These are phyloP conservation scores for Solen grandis DNA, from an alignment of 1,140 invertebrate species.

Conservation along the genomic window DNA sequence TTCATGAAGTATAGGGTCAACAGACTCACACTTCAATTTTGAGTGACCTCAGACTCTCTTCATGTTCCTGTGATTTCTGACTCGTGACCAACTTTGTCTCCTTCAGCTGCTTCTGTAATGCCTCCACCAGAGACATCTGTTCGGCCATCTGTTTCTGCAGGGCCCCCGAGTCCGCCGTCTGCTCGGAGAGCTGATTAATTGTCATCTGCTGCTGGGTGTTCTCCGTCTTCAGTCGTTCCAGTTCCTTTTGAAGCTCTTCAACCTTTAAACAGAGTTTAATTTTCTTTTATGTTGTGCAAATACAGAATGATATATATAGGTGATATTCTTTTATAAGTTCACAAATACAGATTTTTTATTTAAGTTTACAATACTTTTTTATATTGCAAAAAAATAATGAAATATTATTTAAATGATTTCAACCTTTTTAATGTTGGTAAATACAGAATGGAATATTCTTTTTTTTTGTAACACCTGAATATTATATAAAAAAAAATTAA, in stretches of 20 bases:
- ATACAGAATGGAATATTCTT: too few species aligned
- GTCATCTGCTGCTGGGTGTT: constrained; percentile 62
- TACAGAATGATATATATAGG: too few species aligned
- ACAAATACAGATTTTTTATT: too few species aligned
- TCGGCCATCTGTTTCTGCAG: constrained; percentile 75
- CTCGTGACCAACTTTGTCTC: constrained; percentile 65
- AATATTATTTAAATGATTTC: too few species aligned
- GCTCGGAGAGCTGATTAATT: constrained; percentile 71
- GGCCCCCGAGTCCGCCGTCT: constrained; percentile 78
- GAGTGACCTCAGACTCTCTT: constrained; percentile 11
- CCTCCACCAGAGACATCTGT: constrained; percentile 77
- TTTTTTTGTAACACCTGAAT: too few species aligned
- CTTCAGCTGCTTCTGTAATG: constrained; percentile 76
- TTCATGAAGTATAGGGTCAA: too few species aligned
- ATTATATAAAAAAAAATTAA: too few species aligned
- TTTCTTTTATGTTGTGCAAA: too few species aligned
- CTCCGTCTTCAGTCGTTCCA: constrained; percentile 66
- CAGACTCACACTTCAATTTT: constrained; percentile 42
- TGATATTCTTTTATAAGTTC: too few species aligned
- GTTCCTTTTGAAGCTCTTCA: constrained; percentile 71
- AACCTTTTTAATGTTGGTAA: too few species aligned
- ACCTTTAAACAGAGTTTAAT: constrained; percentile 36
- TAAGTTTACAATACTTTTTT: too few species aligned
- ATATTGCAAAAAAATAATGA: too few species aligned
- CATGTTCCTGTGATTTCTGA: not conserved